These are phyloP conservation scores for Dendrocincla tyrannina DNA, from an alignment of 2,797 vertebrate genomes.

Conservation along the genomic window DNA sequence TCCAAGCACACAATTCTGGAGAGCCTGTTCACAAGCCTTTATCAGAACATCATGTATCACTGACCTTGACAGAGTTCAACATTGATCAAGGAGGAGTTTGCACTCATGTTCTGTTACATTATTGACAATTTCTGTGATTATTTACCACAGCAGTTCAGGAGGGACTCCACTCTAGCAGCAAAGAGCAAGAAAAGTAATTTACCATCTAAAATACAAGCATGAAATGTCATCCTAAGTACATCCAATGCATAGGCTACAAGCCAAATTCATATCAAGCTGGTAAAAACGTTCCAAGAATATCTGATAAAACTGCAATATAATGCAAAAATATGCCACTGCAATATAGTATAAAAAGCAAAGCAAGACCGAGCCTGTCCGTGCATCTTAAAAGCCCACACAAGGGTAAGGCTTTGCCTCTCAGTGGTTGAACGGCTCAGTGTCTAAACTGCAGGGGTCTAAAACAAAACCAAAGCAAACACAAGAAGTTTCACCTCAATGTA, in stretches of 20 bases:
- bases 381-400: background rate
- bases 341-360: background rate
- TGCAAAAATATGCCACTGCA: background rate
- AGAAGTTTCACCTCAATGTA: fast-evolving
- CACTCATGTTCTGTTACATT: background rate
- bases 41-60: background rate
- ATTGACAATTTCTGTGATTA: background rate
- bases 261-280: background rate
- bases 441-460: background rate
- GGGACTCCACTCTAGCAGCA: background rate
- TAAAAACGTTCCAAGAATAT: background rate
- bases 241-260: background rate
- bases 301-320: background rate
- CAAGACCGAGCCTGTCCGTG: background rate
- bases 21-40: background rate
- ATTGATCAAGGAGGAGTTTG: background rate
- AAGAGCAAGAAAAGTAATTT: background rate
- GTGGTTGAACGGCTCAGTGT: background rate
- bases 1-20: background rate
- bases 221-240: background rate
- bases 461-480: background rate
- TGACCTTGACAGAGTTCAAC: background rate
- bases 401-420: background rate
- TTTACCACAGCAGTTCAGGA: background rate
- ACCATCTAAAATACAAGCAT: background rate